Evolutionary conservation across 2,888 invertebrate species (phyloP).

Genomic region (Zaprionus bogoriensis): DNA sequence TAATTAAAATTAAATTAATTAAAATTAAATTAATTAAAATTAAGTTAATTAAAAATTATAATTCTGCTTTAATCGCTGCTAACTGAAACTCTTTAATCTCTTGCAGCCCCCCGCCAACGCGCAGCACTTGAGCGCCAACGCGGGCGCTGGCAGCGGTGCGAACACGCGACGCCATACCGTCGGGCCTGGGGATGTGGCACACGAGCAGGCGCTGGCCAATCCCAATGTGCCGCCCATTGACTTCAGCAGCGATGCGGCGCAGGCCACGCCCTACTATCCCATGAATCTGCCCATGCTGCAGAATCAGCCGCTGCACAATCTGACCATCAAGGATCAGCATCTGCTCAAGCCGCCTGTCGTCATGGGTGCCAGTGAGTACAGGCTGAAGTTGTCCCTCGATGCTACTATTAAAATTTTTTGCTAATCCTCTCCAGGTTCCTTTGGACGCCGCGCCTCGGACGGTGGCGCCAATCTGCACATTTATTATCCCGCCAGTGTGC

Average conservation of each 20-base stretch:
- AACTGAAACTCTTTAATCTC: no score
- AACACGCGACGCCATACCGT: constrained; percentile 95
- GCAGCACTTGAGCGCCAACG: constrained; percentile 70
- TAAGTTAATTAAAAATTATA: background rate
- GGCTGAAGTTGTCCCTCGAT: background rate
- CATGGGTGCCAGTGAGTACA: constrained; percentile 89
- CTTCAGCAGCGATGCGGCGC: constrained; percentile 71
- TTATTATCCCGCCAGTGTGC: constrained; percentile 84
- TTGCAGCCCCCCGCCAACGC: constrained; percentile 68
- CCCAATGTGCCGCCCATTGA: constrained; percentile 81
- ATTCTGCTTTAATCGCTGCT: background rate
- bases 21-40: no score
- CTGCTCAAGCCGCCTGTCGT: constrained; percentile 96
- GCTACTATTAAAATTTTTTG: fast-evolving
- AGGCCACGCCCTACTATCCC: constrained; percentile 87
- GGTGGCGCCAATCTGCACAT: constrained; percentile 96
- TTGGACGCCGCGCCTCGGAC: constrained; percentile 96
- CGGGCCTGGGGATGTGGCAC: constrained; percentile 94
- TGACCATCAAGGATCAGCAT: constrained; percentile 96
- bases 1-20: no score
- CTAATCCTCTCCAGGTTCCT: constrained; percentile 84
- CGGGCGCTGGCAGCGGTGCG: constrained; percentile 65
- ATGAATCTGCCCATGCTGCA: constrained; percentile 92
- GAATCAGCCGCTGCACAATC: constrained; percentile 92
- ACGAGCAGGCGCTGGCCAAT: constrained; percentile 88